Evolutionary conservation across 2,888 invertebrate genomes (phyloP).

Genomic region (Meganola albula): DNA sequence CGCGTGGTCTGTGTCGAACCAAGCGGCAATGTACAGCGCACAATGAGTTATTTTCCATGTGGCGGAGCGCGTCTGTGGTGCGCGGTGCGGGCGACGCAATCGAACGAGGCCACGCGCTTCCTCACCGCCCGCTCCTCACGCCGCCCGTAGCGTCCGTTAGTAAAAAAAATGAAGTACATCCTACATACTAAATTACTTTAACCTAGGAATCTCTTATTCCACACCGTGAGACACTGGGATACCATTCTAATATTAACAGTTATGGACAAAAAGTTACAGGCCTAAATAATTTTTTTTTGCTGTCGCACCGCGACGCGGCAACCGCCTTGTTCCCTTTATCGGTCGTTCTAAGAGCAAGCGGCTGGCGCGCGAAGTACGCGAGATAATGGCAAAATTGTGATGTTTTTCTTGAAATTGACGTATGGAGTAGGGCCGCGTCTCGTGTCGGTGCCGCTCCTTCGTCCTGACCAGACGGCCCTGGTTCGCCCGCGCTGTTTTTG

Average conservation of each 20-base stretch:
- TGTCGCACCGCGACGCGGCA: constrained; percentile 54
- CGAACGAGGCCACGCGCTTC: constrained; percentile 44
- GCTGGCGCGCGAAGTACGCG: constrained; percentile 50
- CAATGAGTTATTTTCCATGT: constrained; percentile 56
- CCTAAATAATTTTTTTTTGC: constrained; percentile 42
- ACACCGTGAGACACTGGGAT: constrained; percentile 66
- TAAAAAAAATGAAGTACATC: constrained; percentile 66
- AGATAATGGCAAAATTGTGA: constrained; percentile 76
- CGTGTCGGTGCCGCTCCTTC: constrained; percentile 24
- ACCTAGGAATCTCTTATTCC: constrained; percentile 75
- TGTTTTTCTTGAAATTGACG: constrained; percentile 61
- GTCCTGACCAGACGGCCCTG: constrained; percentile 30
- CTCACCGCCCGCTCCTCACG: constrained; percentile 42
- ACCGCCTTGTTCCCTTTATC: constrained; percentile 68
- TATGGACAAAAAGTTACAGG: constrained; percentile 71
- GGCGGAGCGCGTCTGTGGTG: constrained; percentile 56
- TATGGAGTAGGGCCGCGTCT: constrained; percentile 27
- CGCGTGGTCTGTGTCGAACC: constrained; percentile 24
- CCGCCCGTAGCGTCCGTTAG: constrained; percentile 56
- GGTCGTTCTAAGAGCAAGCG: constrained; percentile 53
- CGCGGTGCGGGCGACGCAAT: constrained; percentile 47
- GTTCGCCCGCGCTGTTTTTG: constrained; percentile 24
- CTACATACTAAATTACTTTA: constrained; percentile 71
- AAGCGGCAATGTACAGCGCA: constrained; percentile 51
- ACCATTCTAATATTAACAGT: constrained; percentile 67